phyloP scores from a whole-genome alignment of 1,140 invertebrate species.

The Pararge aegeria region DNA sequence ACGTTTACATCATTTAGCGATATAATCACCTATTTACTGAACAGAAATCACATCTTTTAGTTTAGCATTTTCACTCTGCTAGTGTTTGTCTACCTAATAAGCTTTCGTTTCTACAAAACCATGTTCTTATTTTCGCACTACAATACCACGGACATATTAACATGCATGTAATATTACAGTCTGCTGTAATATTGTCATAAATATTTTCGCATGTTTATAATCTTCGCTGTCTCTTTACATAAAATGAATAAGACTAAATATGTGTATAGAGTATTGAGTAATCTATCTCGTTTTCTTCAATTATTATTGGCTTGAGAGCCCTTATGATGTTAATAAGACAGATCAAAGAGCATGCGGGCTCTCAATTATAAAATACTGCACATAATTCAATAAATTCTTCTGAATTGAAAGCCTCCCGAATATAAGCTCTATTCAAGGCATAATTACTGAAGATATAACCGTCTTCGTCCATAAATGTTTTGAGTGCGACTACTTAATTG shows the following conservation, averaged over 20 bases:
- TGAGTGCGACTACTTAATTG: constrained; percentile 18
- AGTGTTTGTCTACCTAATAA: constrained; percentile 7
- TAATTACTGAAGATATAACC: constrained; percentile 15
- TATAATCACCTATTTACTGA: constrained; percentile 21
- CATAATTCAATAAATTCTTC: constrained; percentile 10
- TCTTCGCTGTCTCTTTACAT: too few relatives aligned
- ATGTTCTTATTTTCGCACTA: too few relatives aligned
- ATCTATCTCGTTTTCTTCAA: too few relatives aligned
- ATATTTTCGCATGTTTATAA: too few relatives aligned
- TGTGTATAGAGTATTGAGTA: too few relatives aligned
- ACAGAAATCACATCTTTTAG: constrained; percentile 20
- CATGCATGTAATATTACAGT: too few relatives aligned
- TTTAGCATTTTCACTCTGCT: neutral
- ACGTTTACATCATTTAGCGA: constrained; percentile 20
- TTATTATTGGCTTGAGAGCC: neutral
- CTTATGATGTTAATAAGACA: too few relatives aligned
- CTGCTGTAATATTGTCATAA: too few relatives aligned
- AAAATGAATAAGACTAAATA: too few relatives aligned
- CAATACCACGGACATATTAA: too few relatives aligned
- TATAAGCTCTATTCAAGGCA: constrained; percentile 8
- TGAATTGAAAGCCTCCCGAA: constrained; percentile 7
- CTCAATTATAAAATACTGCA: constrained; percentile 10
- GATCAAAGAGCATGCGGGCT: constrained; percentile 15
- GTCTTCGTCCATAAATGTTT: neutral
- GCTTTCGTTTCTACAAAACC: constrained; percentile 15